These are phyloP conservation scores for Psilopogon haemacephalus DNA, from an alignment of 2,113 vertebrate genomes.

Conservation along the genomic window DNA sequence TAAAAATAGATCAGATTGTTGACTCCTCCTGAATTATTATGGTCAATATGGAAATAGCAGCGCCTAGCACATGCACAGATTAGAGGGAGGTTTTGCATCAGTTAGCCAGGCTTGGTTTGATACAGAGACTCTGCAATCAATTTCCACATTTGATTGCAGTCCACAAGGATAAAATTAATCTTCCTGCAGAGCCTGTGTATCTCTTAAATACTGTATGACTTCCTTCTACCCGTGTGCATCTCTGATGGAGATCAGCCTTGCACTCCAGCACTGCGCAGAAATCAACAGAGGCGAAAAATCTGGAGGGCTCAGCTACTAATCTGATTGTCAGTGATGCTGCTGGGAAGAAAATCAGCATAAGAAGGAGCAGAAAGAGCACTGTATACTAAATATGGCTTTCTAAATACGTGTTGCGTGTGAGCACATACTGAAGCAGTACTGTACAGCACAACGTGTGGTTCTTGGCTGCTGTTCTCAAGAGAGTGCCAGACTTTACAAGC, in stretches of 20 bases:
- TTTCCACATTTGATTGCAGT: background rate
- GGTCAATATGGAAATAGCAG: background rate
- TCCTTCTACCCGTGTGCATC: background rate
- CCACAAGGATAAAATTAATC: background rate
- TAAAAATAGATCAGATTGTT: background rate
- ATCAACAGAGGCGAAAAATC: background rate
- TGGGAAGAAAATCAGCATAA: background rate
- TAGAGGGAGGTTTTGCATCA: background rate
- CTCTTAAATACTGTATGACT: background rate
- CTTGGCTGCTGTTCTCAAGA: background rate
- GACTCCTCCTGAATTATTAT: background rate
- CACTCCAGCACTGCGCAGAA: background rate
- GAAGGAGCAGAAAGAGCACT: background rate
- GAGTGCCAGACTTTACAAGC: background rate
- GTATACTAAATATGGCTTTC: conserved; percentile 13
- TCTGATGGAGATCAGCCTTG: background rate
- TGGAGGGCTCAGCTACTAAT: background rate
- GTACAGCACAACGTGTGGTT: background rate
- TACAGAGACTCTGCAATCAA: background rate
- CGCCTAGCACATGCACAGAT: background rate
- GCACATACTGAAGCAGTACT: background rate
- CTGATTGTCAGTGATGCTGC: background rate
- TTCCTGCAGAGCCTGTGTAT: background rate
- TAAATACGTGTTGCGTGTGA: background rate
- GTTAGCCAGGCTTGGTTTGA: background rate